A percentile compares a stretch with the other conserved stretches of the same genome.
These are phyloP conservation scores for Elachura formosa DNA, from an alignment of 2,113 vertebrate species.

Conservation along the genomic window DNA sequence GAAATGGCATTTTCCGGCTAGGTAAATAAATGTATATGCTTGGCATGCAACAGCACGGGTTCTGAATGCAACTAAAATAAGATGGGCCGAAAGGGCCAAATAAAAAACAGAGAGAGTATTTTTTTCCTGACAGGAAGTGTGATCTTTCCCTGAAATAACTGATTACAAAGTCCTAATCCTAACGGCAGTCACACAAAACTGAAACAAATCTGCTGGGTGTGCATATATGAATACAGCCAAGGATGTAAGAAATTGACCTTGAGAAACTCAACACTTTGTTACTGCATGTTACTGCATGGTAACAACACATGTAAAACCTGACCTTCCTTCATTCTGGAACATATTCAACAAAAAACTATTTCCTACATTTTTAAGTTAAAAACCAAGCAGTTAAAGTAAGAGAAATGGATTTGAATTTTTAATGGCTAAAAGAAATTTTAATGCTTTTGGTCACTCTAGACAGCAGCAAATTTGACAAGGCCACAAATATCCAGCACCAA, in stretches of 20 bases:
- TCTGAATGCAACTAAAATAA: not conserved
- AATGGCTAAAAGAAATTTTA: not conserved
- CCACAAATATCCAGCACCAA: not conserved
- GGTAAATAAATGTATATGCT: not conserved
- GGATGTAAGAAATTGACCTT: not conserved
- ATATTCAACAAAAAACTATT: not conserved
- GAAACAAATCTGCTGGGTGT: not conserved
- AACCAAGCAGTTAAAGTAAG: not conserved
- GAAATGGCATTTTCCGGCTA: not conserved
- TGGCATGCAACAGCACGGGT: not conserved
- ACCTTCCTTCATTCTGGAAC: not conserved
- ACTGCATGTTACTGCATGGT: not conserved
- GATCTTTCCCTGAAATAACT: slow-evolving; percentile 21
- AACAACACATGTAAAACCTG: not conserved
- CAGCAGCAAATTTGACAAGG: not conserved
- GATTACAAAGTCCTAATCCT: not conserved
- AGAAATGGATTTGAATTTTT: not conserved
- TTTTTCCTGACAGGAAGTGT: slow-evolving; percentile 12
- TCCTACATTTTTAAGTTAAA: not conserved
- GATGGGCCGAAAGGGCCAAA: not conserved
- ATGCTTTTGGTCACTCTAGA: not conserved
- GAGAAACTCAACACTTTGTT: not conserved
- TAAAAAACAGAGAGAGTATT: not conserved
- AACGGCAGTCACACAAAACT: not conserved
- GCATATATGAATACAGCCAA: not conserved